phyloP scores from a whole-genome alignment of 2,113 vertebrate genomes.

The Cyprinodon tularosa region DNA sequence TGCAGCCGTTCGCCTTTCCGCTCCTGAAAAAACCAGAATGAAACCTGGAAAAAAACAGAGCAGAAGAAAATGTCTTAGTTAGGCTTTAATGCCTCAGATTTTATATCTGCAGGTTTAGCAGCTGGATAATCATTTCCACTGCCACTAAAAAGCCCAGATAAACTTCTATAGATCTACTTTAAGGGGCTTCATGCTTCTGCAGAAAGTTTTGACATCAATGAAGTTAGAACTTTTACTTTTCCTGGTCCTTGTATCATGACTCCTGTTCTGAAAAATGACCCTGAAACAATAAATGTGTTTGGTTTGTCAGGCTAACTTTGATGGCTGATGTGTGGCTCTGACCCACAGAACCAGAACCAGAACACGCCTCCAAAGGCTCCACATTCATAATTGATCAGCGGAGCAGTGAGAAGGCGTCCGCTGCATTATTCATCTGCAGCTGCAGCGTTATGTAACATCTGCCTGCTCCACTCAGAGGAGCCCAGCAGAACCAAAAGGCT shows the following conservation, averaged over 20 bases:
- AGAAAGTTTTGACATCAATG: too few species aligned
- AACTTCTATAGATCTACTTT: too few species aligned
- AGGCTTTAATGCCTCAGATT: too few species aligned
- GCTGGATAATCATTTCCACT: too few species aligned
- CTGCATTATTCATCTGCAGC: constrained; percentile 38
- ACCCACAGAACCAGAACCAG: background rate
- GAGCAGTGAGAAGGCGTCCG: constrained; percentile 17
- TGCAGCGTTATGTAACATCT: constrained; percentile 22
- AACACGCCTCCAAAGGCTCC: constrained; percentile 10
- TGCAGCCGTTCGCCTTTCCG: background rate
- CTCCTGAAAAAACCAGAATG: background rate
- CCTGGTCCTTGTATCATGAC: too few species aligned
- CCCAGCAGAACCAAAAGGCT: background rate
- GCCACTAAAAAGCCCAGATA: too few species aligned
- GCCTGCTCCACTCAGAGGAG: background rate
- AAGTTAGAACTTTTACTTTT: too few species aligned
- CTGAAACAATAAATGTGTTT: too few species aligned
- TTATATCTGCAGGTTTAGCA: too few species aligned
- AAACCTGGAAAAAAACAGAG: background rate
- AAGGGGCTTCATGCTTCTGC: too few species aligned
- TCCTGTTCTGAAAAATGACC: background rate
- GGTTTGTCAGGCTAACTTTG: background rate
- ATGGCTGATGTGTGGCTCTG: background rate
- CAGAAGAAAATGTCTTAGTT: too few species aligned
- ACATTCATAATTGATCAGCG: constrained; percentile 43